Conservation (phyloP, 2,888 invertebrate species). For the Xylophagus ater region DNA sequence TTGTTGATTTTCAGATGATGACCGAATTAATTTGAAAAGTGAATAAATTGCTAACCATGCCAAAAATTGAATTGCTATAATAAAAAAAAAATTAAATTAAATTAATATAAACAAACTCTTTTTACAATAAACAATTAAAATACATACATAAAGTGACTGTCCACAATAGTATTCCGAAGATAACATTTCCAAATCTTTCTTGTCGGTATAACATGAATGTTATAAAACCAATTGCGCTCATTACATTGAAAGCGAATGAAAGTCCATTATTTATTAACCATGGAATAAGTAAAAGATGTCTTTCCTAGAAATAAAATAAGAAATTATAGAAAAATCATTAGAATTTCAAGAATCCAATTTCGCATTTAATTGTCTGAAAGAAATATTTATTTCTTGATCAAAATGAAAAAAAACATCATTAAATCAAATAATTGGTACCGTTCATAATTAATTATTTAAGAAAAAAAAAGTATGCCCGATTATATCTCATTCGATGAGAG, state of each 20-base stretch:
- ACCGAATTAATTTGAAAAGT: conserved; percentile 5
- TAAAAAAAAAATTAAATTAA: no score
- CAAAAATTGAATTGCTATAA: conserved; percentile 5
- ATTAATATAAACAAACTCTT: no score
- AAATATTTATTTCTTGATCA: no score
- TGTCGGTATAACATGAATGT: not conserved
- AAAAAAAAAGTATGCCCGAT: not conserved
- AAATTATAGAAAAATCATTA: not conserved
- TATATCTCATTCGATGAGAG: not conserved
- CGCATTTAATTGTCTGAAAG: no score
- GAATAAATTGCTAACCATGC: conserved; percentile 10
- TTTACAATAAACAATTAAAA: no score
- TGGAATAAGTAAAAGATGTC: conserved; percentile 8
- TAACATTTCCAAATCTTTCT: no score
- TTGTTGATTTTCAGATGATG: not conserved
- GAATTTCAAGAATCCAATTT: no score
- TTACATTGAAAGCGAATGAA: not conserved
- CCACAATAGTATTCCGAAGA: no score
- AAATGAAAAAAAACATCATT: no score
- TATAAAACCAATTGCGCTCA: not conserved
- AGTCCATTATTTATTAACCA: conserved; percentile 6
- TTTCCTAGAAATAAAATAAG: conserved; percentile 2
- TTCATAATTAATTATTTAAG: not conserved
- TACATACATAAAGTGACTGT: no score
- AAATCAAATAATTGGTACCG: not conserved